Evolutionary conservation across 2,888 invertebrate species (phyloP), one percentile per base, ranked within the genome.

Genomic region (Drosophila leonis): DNA sequence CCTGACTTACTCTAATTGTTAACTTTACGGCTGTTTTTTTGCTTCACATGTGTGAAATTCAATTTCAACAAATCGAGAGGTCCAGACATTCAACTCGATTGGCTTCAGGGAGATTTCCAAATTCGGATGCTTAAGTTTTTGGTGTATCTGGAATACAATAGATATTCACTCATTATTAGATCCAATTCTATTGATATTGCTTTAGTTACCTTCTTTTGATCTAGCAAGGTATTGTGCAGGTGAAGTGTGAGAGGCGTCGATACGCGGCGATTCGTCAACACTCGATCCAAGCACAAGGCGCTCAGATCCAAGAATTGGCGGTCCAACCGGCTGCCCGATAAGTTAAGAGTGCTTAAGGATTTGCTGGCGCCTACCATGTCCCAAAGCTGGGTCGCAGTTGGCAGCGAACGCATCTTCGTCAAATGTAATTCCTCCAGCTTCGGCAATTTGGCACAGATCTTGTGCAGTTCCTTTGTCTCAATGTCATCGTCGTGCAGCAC

Each of bases 371-470:
- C 66, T 0, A 84, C 61, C 0, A 52, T 24, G 1, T 71, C 31
- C 88, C 82, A 87, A 2, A 83, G 20, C 15, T 77, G 60, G 10
- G 29, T 35, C 18, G 76, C 29, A 0, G 68, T 57, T 1, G 85
- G 88, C 42, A 82, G 6, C 1, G 64, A 42, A 2, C 70, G 76
- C 85, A 84, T 79, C 9, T 69, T 70, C 7, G 71, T 42, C 5
- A 82, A 62, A 55, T 87, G 78, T 41, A 88, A 48, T 20, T 88
- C 77, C n/a, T 79, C 73, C n/a, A 90, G 63, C 2, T 67, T 51
- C 10, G 55, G 57, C 12, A 82, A 51, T 0, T 7, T 31, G 9
- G 48, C 35, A 10, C 74, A 74, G 5, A 90, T 44, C 5, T 15
- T n/a, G 18, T 56, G 29, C 20, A 90, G 39, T n/a, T 72, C 55